Conservation (phyloP, 2,113 vertebrate genomes). For the Nipponia nippon region DNA sequence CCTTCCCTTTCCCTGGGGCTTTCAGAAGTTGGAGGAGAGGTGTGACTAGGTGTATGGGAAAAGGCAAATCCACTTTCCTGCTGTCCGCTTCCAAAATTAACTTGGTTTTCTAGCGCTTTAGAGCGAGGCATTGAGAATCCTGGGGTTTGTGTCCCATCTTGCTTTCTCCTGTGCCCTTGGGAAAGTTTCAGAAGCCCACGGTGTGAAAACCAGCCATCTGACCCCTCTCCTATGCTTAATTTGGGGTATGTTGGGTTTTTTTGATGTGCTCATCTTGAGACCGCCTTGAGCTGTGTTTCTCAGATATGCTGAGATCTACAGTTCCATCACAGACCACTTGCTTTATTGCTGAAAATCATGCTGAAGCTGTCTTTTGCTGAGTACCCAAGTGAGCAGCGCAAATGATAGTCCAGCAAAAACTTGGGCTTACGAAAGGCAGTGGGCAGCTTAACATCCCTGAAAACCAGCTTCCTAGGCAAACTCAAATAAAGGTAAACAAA, state of each 20-base stretch:
- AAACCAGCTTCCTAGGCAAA: not conserved
- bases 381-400: not conserved
- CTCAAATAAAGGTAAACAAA: not conserved
- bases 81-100: not conserved
- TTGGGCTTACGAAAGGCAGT: not conserved
- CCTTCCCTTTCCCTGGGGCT: not conserved
- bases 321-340: not conserved
- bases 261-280: not conserved
- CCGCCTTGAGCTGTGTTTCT: not conserved
- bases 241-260: not conserved
- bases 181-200: not conserved
- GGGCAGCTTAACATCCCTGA: not conserved
- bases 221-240: not conserved
- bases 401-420: not conserved
- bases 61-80: not conserved
- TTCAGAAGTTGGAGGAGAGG: not conserved
- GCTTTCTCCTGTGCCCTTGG: not conserved
- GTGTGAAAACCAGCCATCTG: not conserved
- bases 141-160: not conserved
- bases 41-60: not conserved
- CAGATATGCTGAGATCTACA: not conserved
- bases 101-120: accelerated
- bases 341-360: not conserved
- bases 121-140: not conserved
- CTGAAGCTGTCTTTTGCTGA: not conserved